Conservation (phyloP, 2,797 vertebrate genomes). For the Anisognathus igniventris region DNA sequence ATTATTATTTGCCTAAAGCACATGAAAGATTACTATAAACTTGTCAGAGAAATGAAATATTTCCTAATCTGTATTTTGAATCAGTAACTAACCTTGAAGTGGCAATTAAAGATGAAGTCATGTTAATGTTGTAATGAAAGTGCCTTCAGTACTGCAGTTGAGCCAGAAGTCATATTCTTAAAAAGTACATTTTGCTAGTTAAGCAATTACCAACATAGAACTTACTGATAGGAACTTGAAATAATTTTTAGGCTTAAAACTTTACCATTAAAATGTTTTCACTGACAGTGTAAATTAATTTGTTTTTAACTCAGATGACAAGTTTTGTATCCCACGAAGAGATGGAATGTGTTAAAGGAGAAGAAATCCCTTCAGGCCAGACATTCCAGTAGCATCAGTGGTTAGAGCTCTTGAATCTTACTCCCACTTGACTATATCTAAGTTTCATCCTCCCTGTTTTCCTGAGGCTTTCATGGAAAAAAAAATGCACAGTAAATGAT, state of each 20-base stretch:
- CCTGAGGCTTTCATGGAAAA: neutral
- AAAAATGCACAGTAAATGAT: neutral
- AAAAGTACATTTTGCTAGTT: neutral
- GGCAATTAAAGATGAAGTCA: conserved; percentile 46
- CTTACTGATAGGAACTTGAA: neutral
- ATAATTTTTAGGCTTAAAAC: neutral
- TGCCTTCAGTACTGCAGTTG: neutral
- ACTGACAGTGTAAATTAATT: neutral
- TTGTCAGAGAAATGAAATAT: neutral
- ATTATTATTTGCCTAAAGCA: conserved; percentile 5
- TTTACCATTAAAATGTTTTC: neutral
- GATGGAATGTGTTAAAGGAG: neutral
- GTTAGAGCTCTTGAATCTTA: neutral
- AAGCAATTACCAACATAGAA: neutral
- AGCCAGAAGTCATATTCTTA: conserved; percentile 8
- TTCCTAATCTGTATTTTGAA: conserved; percentile 22
- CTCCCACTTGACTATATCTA: neutral
- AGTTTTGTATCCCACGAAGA: neutral
- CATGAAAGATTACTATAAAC: neutral
- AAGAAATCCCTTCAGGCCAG: neutral
- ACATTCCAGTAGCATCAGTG: neutral
- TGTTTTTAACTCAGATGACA: neutral
- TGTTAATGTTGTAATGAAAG: neutral
- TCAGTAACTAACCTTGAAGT: conserved; percentile 4
- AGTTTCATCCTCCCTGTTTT: neutral